Evolutionary conservation across 2,113 vertebrate genomes (phyloP).

Genomic region (Regulus satrapa): DNA sequence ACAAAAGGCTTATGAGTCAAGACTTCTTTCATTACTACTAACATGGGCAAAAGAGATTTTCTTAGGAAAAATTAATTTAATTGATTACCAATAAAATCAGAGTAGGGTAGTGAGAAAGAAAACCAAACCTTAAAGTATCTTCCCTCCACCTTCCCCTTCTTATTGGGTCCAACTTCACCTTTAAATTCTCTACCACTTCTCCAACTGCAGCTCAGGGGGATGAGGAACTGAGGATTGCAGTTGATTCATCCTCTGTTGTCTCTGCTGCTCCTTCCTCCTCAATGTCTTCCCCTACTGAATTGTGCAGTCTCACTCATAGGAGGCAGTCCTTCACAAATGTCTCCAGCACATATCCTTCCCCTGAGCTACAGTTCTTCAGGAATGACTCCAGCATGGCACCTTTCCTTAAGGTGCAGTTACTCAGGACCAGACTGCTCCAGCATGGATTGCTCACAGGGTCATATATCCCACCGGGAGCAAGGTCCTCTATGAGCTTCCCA

Average conservation of each 20-base stretch:
- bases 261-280: background rate
- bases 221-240: background rate
- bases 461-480: background rate
- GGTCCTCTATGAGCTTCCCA: background rate
- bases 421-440: background rate
- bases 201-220: fast-evolving
- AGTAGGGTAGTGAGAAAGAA: background rate
- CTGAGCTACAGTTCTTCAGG: background rate
- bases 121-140: background rate
- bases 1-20: fast-evolving
- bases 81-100: background rate
- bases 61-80: background rate
- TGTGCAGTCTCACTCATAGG: background rate
- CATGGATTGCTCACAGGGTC: no score
- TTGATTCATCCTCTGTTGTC: background rate
- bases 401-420: background rate
- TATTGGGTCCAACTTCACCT: background rate
- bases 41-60: background rate
- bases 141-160: background rate
- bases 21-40: background rate
- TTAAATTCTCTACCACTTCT: background rate
- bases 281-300: background rate
- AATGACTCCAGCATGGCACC: background rate
- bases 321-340: background rate
- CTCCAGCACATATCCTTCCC: fast-evolving